Evolutionary conservation across 2,888 invertebrate species (phyloP), one percentile per base, ranked within the genome.

Genomic region (Ormyrus nitidulus): DNA sequence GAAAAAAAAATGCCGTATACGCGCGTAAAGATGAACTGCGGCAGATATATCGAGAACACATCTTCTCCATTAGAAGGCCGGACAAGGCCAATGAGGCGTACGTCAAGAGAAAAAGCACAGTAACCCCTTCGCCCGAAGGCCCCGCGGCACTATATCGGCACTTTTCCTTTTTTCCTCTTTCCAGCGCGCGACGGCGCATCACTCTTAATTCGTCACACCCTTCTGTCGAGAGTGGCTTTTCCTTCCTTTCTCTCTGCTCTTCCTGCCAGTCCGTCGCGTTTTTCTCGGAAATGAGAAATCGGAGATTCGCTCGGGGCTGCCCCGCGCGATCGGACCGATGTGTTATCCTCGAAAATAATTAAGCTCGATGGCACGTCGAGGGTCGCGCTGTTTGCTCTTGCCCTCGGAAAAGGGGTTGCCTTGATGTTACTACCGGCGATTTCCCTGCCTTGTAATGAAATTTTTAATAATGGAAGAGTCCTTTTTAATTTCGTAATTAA

Each of bases 21-120:
- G 34, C 34, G 34, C 34, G 34, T 34, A 34, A 34, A 34, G 4
- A 34, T 34, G 34, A 4, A 34, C 34, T 34, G 34, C 34, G 34
- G 34, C 34, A 34, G 34, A 68, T 44, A 44, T 64, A 69, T 68
- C 75, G 58, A 61, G 76, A 82, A 85, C 85, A 85, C 81, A 83
- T 84, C 69, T 85, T 84, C 82, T 85, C 86, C 85, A 86, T 86
- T 85, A 85, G 80, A 84, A 7, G 54, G 73, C 66, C 77, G 72
- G 83, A 79, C 84, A 68, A 51, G 80, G 70, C 82, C 82, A 83
- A 83, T 84, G 79, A 81, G 71, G 74, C 66, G 73, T 56, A 68
- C 77, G 82, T 83, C 82, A 4, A 70, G 61, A 70, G 61, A 75
- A 66, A 66, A 59, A 62, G 34, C 61, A 76, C 51, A 49, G 11